Base-by-base conservation (phyloP, 2,888 invertebrate species). In the Drosophila parthenogenetica region DNA sequence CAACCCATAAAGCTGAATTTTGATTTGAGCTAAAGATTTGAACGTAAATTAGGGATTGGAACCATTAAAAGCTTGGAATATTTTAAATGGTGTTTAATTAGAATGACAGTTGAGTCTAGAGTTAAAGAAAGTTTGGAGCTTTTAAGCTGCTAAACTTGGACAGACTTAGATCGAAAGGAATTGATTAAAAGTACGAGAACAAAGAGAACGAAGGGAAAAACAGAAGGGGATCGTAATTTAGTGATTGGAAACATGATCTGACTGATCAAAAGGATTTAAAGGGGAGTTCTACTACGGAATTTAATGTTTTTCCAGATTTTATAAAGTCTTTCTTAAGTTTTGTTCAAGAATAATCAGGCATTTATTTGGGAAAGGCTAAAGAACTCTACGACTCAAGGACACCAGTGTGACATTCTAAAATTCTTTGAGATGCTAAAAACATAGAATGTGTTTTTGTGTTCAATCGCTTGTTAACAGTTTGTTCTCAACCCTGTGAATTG, bases 381-480 rank as follows among this genome's bases (percentile, higher is more conserved):
- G 54, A 37, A 35, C 32, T 55, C 22, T 16, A 16, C n/a, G 25
- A 19, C 3, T 37, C 46, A 68, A 62, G 35, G 42, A 45, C 45
- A 46, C 3, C 8, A 5, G 2, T 29, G 11, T 17, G 10, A 49
- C 22, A 51, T 10, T 43, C 45, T 46, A 29, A 5, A 16, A n/a
- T n/a, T 1, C n/a, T 25, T 49, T 17, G 19, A 42, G 5, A 22
- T 14, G 14, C 5, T 22, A 14, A 16, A 16, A 16, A 22, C n/a
- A 39, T 48, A 51, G 29, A 51, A 60, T 73, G 63, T 46, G 40
- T 10, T n/a, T 16, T 37, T 54, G 68, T 53, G 42, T 54, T 49
- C 66, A 64, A 73, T 53, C 63, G 63, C 17, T n/a, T 57, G 73
- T 73, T 59, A 43, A 73, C 73, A 67, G 43, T 58, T 16, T 37